Evolutionary conservation across 2,113 vertebrate species (phyloP), one percentile per base, ranked within the genome.

Genomic region (Sinocyclocheilus anshuiensis): DNA sequence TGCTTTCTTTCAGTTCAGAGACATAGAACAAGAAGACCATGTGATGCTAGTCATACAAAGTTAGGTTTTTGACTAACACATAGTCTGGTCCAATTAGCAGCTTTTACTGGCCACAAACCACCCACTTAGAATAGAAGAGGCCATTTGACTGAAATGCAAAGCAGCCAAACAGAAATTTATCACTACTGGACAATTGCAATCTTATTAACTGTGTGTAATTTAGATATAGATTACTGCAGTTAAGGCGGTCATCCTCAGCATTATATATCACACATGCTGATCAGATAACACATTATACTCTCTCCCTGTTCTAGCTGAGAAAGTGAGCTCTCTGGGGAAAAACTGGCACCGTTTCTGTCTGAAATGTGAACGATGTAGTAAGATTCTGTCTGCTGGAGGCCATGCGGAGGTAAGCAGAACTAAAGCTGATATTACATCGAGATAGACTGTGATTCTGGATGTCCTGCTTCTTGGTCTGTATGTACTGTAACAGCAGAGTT

Each of bases 331-430:
- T 18, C 67, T 94, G 90, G 94, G 94, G 88, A 93, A 94, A 90
- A 94, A 94, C 85, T 94, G 94, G 94, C 94, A 95, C 81, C 93
- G 89, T 24, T 95, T 95, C 93, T 95, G 94, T 86, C 92, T 95
- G 93, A 95, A 95, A 94, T 95, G 94, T 89, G 93, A 95, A 87
- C 93, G 81, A 84, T 95, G 94, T 87, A 91, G 93, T 88, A 94
- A 91, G 63, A 83, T 92, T 88, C 90, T 95, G 88, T 93, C 92
- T 45, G 89, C 94, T 0, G 94, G 94, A 11, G 91, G 93, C 39
- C 94, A 95, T 65, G 94, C 94, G 4, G 93, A 94, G 94, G 94
- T 95, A 90, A 94, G 92, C 65, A 33, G 15, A 45, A 12, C 45
- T 48, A 48, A 42, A 36, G 71, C 13, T n/a, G 9, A 74, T 74